Conservation (phyloP, 1,140 invertebrate genomes). For the Drosophila nigromelanica region DNA sequence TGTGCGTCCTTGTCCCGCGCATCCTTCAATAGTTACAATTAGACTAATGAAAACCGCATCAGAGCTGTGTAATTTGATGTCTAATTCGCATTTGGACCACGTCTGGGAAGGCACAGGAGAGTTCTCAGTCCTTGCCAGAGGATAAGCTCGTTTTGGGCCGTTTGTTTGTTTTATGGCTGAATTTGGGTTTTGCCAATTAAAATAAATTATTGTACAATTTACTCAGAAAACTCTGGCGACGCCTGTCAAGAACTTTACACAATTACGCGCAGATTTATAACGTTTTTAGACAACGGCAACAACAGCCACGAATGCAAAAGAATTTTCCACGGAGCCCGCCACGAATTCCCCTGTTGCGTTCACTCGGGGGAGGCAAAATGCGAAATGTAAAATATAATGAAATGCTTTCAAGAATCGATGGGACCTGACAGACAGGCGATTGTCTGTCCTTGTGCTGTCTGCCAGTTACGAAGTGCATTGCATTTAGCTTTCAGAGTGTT, state of each 20-base stretch:
- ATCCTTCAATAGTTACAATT: slow-evolving; percentile 71
- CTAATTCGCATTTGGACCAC: slow-evolving; percentile 57
- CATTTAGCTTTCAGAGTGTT: slow-evolving; percentile 25
- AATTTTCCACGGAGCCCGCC: slow-evolving; percentile 21
- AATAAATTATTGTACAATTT: slow-evolving; percentile 82
- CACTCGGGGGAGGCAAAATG: slow-evolving; percentile 49
- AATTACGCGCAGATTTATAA: slow-evolving; percentile 68
- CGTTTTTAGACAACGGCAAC: slow-evolving; percentile 41
- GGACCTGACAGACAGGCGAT: slow-evolving; percentile 25
- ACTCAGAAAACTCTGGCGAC: slow-evolving; percentile 32
- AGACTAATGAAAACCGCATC: slow-evolving; percentile 79
- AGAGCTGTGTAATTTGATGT: slow-evolving; percentile 72
- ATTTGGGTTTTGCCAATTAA: slow-evolving; percentile 71
- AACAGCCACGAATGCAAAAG: slow-evolving; percentile 4
- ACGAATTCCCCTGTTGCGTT: slow-evolving; percentile 28
- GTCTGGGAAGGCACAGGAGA: slow-evolving; percentile 10
- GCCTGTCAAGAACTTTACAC: slow-evolving; percentile 48
- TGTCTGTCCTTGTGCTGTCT: slow-evolving; percentile 5
- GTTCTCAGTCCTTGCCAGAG: not conserved
- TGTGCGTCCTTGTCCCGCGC: slow-evolving; percentile 9
- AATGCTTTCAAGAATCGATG: slow-evolving; percentile 60
- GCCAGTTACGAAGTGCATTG: slow-evolving; percentile 22
- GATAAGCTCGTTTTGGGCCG: not conserved
- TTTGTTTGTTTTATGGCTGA: slow-evolving; percentile 42
- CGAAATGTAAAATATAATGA: slow-evolving; percentile 55